phyloP scores from a whole-genome alignment of 2,113 vertebrate species.

The Hirundichthys speculiger region DNA sequence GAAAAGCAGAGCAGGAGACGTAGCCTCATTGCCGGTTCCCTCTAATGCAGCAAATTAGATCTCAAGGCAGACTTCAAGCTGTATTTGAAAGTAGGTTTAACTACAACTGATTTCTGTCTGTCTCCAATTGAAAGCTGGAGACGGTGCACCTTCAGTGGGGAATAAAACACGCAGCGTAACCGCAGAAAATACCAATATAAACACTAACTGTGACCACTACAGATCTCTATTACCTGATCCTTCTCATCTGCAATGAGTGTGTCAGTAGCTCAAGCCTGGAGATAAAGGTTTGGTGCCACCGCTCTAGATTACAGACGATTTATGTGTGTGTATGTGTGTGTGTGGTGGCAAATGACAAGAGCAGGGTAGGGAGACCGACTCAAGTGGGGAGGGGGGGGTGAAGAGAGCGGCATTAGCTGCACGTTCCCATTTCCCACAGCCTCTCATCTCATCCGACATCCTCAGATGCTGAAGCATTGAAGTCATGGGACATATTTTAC shows the following conservation, averaged over 20 bases:
- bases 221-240: conserved; percentile 49
- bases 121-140: conserved; percentile 25
- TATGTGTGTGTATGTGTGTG: conserved; percentile 38
- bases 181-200: conserved; percentile 23
- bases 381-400: conserved; percentile 43
- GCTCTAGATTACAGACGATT: conserved; percentile 49
- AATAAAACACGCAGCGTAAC: conserved; percentile 50
- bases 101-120: conserved; percentile 34
- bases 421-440: conserved; percentile 47
- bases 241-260: conserved; percentile 52
- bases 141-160: conserved; percentile 25
- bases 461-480: conserved; percentile 31
- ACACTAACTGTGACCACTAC: conserved; percentile 41
- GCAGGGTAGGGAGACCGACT: conserved; percentile 39
- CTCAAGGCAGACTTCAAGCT: conserved; percentile 12
- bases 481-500: conserved; percentile 33
- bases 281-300: conserved; percentile 53
- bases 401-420: conserved; percentile 54
- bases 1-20: neutral
- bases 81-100: conserved; percentile 10
- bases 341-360: conserved; percentile 45
- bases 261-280: conserved; percentile 51
- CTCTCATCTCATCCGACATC: conserved; percentile 51
- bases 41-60: conserved; percentile 5
- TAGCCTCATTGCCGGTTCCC: neutral